Evolutionary conservation across 1,140 invertebrate genomes (phyloP), one percentile per base, ranked within the genome.

Genomic region (Palaemon carinicauda): DNA sequence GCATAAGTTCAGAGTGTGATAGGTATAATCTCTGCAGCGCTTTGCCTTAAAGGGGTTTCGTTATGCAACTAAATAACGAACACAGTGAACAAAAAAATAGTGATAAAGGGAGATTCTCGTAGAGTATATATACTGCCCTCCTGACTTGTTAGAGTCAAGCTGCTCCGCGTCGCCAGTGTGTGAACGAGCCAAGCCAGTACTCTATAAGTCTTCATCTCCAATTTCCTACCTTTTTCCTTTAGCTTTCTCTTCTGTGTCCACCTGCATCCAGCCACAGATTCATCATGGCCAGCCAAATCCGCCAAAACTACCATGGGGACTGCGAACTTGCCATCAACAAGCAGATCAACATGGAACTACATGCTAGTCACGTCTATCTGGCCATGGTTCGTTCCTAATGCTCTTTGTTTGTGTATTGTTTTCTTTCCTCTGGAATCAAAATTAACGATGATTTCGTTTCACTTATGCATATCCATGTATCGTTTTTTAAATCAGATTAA

Each of bases 261-360:
- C 21, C 75, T 21, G n/a, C 3, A 21, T n/a, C 51, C 27, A 17
- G 56, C 9, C 27, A 41, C 56, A 15, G 33, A 54, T 27, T 54
- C 84, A 80, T 56, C 60, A 86, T 86, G 84, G 75, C 56, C 60
- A 86, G 84, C 60, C 75, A 80, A 27, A 56, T 89, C 73, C 88
- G 88, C 81, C 94, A 94, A 90, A 94, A 94, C 90, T 94, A 91
- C 90, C 91, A 93, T 81, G 90, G 90, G 73, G 93, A 94, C 85
- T 91, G 91, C 85, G 93, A 94, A 91, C 92, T 92, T 74, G 91
- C 89, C 17, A 91, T 94, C 80, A 94, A 94, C 91, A 93, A 93
- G 69, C 94, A 94, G 90, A 94, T 94, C 89, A 94, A 94, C 90
- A 91, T 94, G 92, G 94, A 94, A 89, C 90, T 94, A 17, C 93